A percentile compares a stretch with the other conserved stretches of the same genome.
Conservation (phyloP, 2,113 vertebrate genomes). For the Chunga burmeisteri region DNA sequence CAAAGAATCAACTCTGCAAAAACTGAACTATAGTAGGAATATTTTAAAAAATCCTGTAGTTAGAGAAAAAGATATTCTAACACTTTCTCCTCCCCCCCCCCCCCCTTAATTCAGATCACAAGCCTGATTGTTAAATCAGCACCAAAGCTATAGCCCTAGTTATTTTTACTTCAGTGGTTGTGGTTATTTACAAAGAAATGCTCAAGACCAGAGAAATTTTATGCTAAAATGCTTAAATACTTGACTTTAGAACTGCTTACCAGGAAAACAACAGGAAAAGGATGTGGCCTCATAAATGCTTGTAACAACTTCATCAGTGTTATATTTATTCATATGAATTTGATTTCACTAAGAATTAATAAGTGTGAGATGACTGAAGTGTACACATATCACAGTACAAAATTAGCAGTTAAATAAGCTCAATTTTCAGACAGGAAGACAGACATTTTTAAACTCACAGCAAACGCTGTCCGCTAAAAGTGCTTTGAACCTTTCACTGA, state of each 20-base stretch:
- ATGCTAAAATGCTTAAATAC: constrained; percentile 15
- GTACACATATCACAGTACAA: fast-evolving
- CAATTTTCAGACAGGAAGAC: background rate
- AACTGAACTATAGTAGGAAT: background rate
- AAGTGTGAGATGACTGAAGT: background rate
- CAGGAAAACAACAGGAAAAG: constrained; percentile 65
- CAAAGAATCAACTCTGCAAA: background rate
- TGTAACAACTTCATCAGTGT: background rate
- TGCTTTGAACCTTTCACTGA: background rate
- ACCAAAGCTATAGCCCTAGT: background rate
- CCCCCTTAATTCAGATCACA: background rate
- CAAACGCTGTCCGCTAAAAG: background rate
- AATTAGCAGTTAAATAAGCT: background rate
- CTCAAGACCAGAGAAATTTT: background rate
- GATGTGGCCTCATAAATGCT: constrained; percentile 59
- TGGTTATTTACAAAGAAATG: constrained; percentile 36
- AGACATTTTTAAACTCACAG: background rate
- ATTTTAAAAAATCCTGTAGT: background rate
- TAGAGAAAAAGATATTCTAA: background rate
- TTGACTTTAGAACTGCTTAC: constrained; percentile 9
- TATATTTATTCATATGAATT: background rate
- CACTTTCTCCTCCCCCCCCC: background rate
- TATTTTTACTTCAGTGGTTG: background rate
- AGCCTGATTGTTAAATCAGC: background rate
- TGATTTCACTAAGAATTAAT: constrained; percentile 24